Conservation (phyloP, 2,113 vertebrate species). For the Rhipidura dahli region DNA sequence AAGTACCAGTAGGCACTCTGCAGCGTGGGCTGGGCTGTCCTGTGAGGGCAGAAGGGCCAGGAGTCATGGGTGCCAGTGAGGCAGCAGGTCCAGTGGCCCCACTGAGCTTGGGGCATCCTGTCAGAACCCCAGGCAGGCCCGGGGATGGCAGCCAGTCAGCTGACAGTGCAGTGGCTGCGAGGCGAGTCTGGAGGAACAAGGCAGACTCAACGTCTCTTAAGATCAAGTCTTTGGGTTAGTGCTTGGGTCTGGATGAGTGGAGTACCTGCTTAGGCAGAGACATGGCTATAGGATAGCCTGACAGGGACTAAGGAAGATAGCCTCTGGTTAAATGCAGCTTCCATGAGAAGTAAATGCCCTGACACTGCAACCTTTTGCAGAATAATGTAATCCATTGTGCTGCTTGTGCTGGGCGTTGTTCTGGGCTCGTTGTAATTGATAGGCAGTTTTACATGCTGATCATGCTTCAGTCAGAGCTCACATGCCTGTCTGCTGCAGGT, state of each 20-base stretch:
- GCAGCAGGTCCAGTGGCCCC: neutral
- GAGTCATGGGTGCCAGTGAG: accelerated
- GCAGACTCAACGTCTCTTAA: neutral
- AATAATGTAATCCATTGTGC: neutral
- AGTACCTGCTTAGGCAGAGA: neutral
- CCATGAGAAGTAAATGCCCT: neutral
- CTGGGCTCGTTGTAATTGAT: neutral
- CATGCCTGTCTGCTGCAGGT: neutral
- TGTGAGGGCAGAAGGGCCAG: neutral
- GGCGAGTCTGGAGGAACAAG: neutral
- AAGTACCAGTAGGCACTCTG: neutral
- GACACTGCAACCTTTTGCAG: neutral
- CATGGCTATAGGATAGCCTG: neutral
- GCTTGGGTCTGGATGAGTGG: neutral
- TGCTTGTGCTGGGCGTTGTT: neutral
- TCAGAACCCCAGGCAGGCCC: neutral
- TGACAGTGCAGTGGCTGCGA: neutral
- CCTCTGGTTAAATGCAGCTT: neutral
- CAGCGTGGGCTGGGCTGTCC: neutral
- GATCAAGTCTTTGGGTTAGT: neutral
- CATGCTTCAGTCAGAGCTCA: neutral
- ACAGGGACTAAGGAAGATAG: neutral
- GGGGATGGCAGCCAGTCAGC: neutral
- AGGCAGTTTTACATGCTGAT: neutral
- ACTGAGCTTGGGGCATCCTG: neutral